Base-by-base conservation (phyloP, 1,140 invertebrate species). In the Drosophila sp. region DNA sequence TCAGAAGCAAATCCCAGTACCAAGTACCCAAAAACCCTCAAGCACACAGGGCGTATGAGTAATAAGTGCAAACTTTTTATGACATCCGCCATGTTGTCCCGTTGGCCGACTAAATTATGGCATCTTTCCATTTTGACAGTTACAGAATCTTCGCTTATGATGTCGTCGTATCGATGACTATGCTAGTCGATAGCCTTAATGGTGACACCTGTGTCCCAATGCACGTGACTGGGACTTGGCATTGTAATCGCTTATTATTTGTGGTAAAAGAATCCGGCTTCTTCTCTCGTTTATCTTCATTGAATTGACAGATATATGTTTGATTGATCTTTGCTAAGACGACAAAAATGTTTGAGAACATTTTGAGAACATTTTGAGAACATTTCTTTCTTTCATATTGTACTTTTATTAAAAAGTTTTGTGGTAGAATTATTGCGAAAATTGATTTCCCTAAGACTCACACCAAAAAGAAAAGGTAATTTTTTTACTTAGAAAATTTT, bases 51-150 rank as follows among this genome's bases (percentile, higher is more conserved):
- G 61, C 67, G 77, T 80, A 66, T 86, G 65, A 71, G 74, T 67
- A 86, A 85, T 81, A 80, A 69, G 78, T 54, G 58, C 54, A 78
- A 78, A 78, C 76, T 85, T 81, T 80, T 80, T 76, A 79, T 72
- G 76, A 84, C 80, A 83, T 70, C 50, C 65, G 25, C 50, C 58
- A 38, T 40, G 60, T 29, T 71, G 25, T 50, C 58, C 44, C 44
- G 60, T 33, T 71, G 50, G 35, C 47, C 17, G 27, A 66, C 47
- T 76, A 72, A 83, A 84, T 80, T 80, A 84, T 72, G 72, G 63
- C 66, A 50, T 32, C 33, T 29, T 69, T 40, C 55, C 75, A 71
- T 64, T 70, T 50, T 50, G 23, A 50, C 44, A 50, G 44, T 3
- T 50, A 27, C 8, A 50, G 44, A 50, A 50, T 50, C 23, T 47